Base-by-base conservation (phyloP, 2,797 vertebrate genomes). In the Cetoscarus ocellatus region DNA sequence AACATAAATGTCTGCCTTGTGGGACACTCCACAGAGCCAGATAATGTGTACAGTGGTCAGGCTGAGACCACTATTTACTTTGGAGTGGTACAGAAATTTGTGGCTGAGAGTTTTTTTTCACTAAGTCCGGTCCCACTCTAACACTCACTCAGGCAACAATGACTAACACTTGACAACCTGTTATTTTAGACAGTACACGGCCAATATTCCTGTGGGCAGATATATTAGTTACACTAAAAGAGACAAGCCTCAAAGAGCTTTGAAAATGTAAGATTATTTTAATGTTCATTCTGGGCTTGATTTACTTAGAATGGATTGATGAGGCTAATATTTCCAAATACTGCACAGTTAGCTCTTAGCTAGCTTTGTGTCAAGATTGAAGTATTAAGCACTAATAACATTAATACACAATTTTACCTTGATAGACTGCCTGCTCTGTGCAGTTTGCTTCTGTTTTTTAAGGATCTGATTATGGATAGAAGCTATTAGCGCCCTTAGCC, bases 111-210 rank as follows among this genome's bases (percentile, higher is more conserved):
- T 42, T 6, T 44, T 27, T 27, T 6, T 44, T 57, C 10, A 17
- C 43, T 48, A 17, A 48, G 35, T 56, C 3, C 0, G 59, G 6
- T 44, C 19, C 34, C 64, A 51, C 8, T 7, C 8, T 45, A 42
- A 63, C 53, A 38, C 39, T 38, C 42, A 43, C 44, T 66, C 43
- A 55, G 17, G n/a, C 34, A 57, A 18, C 71, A 45, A 38, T 45
- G 39, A 50, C 15, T 40, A 60, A 44, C 9, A 55, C 17, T 42
- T 35, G 12, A 17, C 10, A 19, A 50, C 36, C 36, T 39, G 6
- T 43, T 52, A 51, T 52, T 13, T n/a, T 3, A 40, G 10, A 51
- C 19, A 53, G n/a, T 3, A 8, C 12, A 3, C 14, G 4, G 14
- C 34, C 14, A 53, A 9, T 6, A 38, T 15, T 54, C 52, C n/a